Percentiles rank a stretch among this genome's conserved stretches.
phyloP scores from a whole-genome alignment of 2,888 invertebrate genomes.

The Caenorhabditis sulstoni region DNA sequence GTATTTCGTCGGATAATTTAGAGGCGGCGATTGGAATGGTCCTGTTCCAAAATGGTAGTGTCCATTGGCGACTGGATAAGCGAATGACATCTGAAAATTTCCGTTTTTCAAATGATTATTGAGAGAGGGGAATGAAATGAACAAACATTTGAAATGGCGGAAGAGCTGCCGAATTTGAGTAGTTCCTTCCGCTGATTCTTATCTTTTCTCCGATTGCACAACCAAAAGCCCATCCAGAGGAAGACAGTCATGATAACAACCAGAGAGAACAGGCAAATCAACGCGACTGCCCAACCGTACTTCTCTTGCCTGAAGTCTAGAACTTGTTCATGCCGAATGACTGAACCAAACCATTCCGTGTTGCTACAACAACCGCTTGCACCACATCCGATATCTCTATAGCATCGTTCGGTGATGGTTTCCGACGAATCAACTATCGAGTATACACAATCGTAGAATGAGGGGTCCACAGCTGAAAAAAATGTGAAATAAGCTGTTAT shows the following conservation, averaged over 20 bases:
- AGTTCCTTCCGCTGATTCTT: conserved; percentile 60
- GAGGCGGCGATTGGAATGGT: conserved; percentile 68
- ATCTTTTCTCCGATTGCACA: conserved; percentile 68
- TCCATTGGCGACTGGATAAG: conserved; percentile 64
- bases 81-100: conserved; percentile 64
- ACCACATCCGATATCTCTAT: conserved; percentile 73
- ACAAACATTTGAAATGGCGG: conserved; percentile 65
- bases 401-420: conserved; percentile 69
- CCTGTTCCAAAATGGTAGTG: conserved; percentile 69
- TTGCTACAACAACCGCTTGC: conserved; percentile 69
- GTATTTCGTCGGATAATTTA: conserved; percentile 62
- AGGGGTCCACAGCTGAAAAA: conserved; percentile 65
- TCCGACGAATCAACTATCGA: conserved; percentile 59
- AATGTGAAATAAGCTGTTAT: too few relatives aligned
- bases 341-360: conserved; percentile 63
- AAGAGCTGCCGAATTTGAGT: conserved; percentile 59
- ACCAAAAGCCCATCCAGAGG: conserved; percentile 69
- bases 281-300: conserved; percentile 73
- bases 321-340: neutral
- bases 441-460: conserved; percentile 71
- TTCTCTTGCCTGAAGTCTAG: conserved; percentile 66
- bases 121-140: conserved; percentile 10
- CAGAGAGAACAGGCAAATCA: conserved; percentile 70
- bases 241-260: conserved; percentile 68
- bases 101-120: conserved; percentile 2